Evolutionary conservation across 2,888 invertebrate genomes (phyloP), one percentile per base, ranked within the genome.

Genomic region (Neoascia interrupta): DNA sequence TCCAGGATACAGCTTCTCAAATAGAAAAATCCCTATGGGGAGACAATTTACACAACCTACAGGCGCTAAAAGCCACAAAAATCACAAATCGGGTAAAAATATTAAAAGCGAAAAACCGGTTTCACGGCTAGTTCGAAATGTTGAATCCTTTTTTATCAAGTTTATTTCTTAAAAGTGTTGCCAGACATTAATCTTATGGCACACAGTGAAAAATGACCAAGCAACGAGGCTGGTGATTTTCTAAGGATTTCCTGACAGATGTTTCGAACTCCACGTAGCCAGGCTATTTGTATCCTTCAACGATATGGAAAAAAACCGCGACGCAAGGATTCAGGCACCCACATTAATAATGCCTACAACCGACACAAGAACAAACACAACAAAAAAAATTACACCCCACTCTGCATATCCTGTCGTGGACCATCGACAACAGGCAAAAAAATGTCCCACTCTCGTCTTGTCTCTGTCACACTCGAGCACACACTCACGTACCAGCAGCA

Each of bases 361-460:
- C 60, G 45, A 54, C 26, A 47, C 6, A 18, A 47, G 16, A 34
- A 28, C 26, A 56, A 15, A 26, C 16, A 13, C 19, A 37, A 51
- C 11, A 34, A 43, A 53, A 63, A 13, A 34, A 58, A 58, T 34
- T 31, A n/a, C 49, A 49, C 39, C 36, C 58, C 31, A 76, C 56
- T 58, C 56, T 75, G 63, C 70, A 76, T 76, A 76, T 60, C 54
- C 47, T 34, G 58, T 31, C 56, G 66, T 72, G 73, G 79, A 79
- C 79, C 79, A 73, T 68, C 66, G 79, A 79, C 79, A 79, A 79
- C 79, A 79, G 79, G 66, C 79, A 61, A 72, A 68, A 79, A 60
- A 79, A 79, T 68, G 61, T 73, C 79, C 60, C 61, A 66, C 43
- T 66, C 43, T 47, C 31, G 31, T 66, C 66, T 56, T 79, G 79